These are phyloP conservation scores for Beaufortia kweichowensis DNA, from an alignment of 2,113 vertebrate genomes.

Conservation along the genomic window DNA sequence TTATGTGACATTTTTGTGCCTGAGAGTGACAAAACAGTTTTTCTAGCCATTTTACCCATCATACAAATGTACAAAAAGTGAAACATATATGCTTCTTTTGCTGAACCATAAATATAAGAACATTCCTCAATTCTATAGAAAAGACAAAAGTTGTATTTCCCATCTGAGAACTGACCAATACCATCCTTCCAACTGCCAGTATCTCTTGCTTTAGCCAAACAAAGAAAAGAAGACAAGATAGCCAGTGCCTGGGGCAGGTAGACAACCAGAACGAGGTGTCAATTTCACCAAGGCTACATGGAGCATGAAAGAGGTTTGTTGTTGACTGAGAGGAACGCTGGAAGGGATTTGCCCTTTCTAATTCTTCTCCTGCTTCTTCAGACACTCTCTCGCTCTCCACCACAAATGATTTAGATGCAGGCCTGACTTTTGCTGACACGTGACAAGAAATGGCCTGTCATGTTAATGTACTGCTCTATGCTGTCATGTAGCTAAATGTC, in stretches of 20 bases:
- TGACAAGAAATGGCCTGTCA: constrained; percentile 55
- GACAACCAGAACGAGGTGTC: constrained; percentile 42
- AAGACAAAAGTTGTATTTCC: constrained; percentile 23
- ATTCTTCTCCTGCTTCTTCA: constrained; percentile 9
- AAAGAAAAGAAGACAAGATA: constrained; percentile 32
- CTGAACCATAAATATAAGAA: not conserved
- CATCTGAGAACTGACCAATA: not conserved
- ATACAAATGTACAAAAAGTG: not conserved
- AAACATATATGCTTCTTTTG: not conserved
- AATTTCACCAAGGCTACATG: constrained; percentile 58
- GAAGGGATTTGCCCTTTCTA: constrained; percentile 46
- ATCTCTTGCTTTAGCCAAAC: constrained; percentile 32
- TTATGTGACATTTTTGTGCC: not conserved
- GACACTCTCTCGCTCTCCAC: constrained; percentile 6
- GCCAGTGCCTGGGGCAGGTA: constrained; percentile 41
- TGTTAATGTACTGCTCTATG: constrained; percentile 53
- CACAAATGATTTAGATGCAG: constrained; percentile 39
- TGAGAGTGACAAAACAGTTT: too few species aligned
- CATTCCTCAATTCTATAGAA: constrained; percentile 46
- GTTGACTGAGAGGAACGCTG: constrained; percentile 45
- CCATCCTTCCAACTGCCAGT: not conserved
- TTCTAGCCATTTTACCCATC: too few species aligned
- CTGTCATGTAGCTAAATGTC: constrained; percentile 59
- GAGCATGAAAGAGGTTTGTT: constrained; percentile 61
- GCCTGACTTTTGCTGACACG: constrained; percentile 53